Percentiles rank a stretch among this genome's conserved stretches.
Evolutionary conservation across 2,113 vertebrate species (phyloP).

Genomic region (Phyllostomus hastatus): DNA sequence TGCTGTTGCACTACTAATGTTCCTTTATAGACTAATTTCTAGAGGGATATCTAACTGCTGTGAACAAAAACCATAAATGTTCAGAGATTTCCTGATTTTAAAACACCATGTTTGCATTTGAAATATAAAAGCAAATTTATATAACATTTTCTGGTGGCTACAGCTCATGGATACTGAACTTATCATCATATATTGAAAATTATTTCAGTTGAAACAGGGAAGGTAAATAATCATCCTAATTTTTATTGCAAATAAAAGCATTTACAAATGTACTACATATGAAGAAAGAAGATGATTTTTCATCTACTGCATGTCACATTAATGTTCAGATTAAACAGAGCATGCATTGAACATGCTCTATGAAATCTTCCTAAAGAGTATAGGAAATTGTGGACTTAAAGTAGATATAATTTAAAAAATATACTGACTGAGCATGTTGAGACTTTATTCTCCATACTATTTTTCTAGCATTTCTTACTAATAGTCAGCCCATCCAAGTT

Average conservation of each 20-base stretch:
- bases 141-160: not conserved
- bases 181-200: constrained; percentile 13
- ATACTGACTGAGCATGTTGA: not conserved
- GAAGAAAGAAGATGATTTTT: constrained; percentile 38
- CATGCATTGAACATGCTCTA: constrained; percentile 1
- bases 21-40: not conserved
- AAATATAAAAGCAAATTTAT: not conserved
- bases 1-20: not conserved
- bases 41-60: not conserved
- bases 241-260: constrained; percentile 18
- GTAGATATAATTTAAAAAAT: not conserved
- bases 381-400: constrained; percentile 12
- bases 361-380: constrained; percentile 14
- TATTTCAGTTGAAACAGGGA: constrained; percentile 26
- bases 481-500: not conserved
- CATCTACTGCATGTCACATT: not conserved
- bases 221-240: not conserved
- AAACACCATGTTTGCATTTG: not conserved
- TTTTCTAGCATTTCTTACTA: constrained; percentile 28
- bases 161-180: not conserved
- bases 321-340: constrained; percentile 1
- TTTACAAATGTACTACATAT: not conserved
- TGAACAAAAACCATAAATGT: constrained; percentile 28
- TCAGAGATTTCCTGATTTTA: constrained; percentile 30
- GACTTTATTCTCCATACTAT: not conserved